Conservation (phyloP, 2,888 invertebrate species). For the Aplocera efformata region DNA sequence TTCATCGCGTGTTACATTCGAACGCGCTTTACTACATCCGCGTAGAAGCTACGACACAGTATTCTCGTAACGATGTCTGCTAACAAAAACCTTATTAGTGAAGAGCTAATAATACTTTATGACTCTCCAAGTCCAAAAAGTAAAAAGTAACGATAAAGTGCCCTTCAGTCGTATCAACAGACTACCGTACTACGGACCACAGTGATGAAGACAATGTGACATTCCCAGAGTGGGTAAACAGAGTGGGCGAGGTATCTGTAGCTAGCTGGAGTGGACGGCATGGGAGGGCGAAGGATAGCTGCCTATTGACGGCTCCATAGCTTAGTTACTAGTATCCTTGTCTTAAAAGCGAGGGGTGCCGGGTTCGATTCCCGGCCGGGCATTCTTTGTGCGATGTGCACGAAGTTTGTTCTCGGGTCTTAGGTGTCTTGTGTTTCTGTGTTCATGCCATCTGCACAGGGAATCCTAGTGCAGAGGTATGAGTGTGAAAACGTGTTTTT, state of each 20-base stretch:
- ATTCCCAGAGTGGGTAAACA: conserved; percentile 54
- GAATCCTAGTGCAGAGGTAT: too few relatives aligned
- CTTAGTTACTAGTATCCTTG: too few relatives aligned
- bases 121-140: conserved; percentile 11
- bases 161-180: conserved; percentile 23
- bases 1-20: too few relatives aligned
- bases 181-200: conserved; percentile 51
- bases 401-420: too few relatives aligned
- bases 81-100: not conserved
- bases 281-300: conserved; percentile 40
- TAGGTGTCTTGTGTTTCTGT: too few relatives aligned
- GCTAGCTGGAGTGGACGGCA: conserved; percentile 49
- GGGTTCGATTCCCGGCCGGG: too few relatives aligned
- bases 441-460: too few relatives aligned
- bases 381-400: too few relatives aligned
- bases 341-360: too few relatives aligned
- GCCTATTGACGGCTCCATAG: too few relatives aligned
- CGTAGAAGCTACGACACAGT: not conserved
- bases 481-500: too few relatives aligned
- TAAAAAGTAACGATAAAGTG: conserved; percentile 17
- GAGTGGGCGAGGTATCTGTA: conserved; percentile 57
- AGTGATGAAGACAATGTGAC: conserved; percentile 50
- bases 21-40: too few relatives aligned
- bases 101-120: conserved; percentile 10
- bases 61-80: not conserved